Evolutionary conservation across 2,888 invertebrate species (phyloP).

Genomic region (Girardia tigrina): DNA sequence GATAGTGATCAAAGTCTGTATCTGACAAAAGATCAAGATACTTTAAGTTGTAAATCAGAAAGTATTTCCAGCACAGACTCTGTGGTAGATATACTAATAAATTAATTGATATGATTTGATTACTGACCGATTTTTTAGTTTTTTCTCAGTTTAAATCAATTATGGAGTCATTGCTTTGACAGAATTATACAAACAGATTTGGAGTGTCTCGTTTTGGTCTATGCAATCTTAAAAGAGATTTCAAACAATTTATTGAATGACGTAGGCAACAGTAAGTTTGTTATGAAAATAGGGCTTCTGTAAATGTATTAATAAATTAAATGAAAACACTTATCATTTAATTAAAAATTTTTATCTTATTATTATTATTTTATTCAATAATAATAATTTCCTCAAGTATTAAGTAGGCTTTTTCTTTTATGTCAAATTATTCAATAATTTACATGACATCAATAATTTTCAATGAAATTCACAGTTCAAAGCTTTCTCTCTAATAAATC

Average conservation of each 20-base stretch:
- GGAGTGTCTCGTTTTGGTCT: background rate
- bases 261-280: background rate
- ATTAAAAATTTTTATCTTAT: no score
- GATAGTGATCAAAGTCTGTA: background rate
- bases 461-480: no score
- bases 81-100: background rate
- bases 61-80: background rate
- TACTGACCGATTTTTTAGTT: background rate
- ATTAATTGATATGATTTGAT: background rate
- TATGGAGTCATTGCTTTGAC: background rate
- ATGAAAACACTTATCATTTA: no score
- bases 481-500: no score
- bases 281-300: no score
- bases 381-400: no score
- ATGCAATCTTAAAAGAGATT: background rate
- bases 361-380: no score
- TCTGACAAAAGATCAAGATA: background rate
- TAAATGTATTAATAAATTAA: no score
- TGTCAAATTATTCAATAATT: no score
- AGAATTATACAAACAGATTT: background rate
- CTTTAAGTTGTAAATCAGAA: background rate
- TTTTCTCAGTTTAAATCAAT: background rate
- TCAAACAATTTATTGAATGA: background rate
- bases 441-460: no score
- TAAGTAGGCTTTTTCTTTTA: no score